Evolutionary conservation across 2,113 vertebrate genomes (phyloP).

Genomic region (Hirundichthys speculiger): DNA sequence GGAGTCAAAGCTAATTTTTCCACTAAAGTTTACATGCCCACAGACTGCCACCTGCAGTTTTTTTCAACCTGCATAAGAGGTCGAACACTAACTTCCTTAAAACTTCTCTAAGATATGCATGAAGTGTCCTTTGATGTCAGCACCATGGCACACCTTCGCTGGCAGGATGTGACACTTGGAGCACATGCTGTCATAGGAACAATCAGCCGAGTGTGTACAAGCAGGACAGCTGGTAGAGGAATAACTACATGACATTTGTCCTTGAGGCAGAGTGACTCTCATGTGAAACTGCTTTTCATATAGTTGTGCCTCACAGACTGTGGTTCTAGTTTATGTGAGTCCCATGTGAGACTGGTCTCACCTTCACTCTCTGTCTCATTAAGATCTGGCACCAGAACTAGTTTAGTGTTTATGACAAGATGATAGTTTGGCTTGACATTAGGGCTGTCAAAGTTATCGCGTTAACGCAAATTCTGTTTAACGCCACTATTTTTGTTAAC

Average conservation of each 20-base stretch:
- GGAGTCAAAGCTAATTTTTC: too few species aligned
- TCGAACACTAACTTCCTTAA: constrained; percentile 3
- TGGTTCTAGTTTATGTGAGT: background rate
- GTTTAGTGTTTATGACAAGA: too few species aligned
- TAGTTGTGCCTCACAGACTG: background rate
- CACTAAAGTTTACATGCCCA: background rate
- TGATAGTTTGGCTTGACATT: too few species aligned
- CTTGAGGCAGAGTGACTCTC: background rate
- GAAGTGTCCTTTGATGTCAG: constrained; percentile 9
- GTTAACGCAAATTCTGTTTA: too few species aligned
- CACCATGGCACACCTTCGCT: background rate
- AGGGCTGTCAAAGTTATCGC: too few species aligned
- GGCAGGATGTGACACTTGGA: constrained; percentile 3
- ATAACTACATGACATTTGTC: background rate
- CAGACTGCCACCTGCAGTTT: background rate
- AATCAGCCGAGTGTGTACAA: background rate
- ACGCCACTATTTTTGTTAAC: too few species aligned
- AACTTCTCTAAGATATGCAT: constrained; percentile 12
- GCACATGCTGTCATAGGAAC: constrained; percentile 15
- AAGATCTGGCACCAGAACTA: too few species aligned
- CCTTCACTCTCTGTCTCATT: too few species aligned
- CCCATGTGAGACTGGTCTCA: too few species aligned
- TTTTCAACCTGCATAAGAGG: constrained; percentile 2
- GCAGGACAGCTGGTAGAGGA: constrained; percentile 11
- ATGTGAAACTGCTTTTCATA: background rate